These are phyloP conservation scores for Hapalemur alaotrensis DNA, from an alignment of 2,797 vertebrate genomes.

Conservation along the genomic window DNA sequence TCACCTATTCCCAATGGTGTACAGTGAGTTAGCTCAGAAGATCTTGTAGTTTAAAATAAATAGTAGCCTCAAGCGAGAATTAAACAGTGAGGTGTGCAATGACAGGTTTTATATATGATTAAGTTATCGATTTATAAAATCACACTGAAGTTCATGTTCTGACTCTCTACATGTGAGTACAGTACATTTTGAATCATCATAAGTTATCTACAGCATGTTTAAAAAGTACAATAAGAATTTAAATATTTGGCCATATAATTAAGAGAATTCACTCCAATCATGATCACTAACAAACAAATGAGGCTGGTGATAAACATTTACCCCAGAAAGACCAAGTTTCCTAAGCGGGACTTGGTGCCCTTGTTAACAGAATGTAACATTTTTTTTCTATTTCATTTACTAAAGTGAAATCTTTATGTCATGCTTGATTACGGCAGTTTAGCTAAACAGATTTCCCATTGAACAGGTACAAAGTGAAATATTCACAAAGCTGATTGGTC, in stretches of 20 bases:
- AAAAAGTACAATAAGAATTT: neutral
- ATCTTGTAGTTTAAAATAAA: neutral
- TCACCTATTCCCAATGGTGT: no score
- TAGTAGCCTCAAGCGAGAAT: neutral
- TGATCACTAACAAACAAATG: neutral
- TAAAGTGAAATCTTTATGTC: constrained; percentile 68
- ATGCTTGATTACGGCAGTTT: constrained; percentile 51
- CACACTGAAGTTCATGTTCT: neutral
- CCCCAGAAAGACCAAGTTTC: neutral
- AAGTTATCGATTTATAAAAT: constrained; percentile 18
- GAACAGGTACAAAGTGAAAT: constrained; percentile 63
- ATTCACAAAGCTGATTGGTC: constrained; percentile 62
- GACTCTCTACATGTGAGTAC: neutral
- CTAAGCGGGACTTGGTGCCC: neutral
- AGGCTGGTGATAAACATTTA: neutral
- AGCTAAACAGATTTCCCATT: constrained; percentile 34
- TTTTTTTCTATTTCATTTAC: constrained; percentile 52
- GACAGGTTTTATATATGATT: neutral
- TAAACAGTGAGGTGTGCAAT: neutral
- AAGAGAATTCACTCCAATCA: neutral
- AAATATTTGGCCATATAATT: constrained; percentile 9
- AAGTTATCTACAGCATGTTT: neutral
- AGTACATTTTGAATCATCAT: neutral
- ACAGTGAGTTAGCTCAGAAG: no score
- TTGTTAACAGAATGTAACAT: constrained; percentile 8